phyloP scores from a whole-genome alignment of 2,113 vertebrate genomes.

The Hemiscyllium ocellatum region DNA sequence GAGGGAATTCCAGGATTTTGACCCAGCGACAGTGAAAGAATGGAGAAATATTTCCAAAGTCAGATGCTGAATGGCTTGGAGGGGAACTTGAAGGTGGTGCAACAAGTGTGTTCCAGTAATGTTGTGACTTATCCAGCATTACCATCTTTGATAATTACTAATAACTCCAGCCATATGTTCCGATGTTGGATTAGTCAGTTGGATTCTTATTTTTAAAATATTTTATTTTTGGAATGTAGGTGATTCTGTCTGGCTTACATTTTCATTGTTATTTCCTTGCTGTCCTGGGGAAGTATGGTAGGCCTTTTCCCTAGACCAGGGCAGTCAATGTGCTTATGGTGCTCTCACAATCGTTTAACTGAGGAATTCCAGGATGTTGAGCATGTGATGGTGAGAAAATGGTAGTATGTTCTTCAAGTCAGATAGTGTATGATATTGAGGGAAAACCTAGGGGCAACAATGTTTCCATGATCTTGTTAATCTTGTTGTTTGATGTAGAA shows the following conservation, averaged over 20 bases:
- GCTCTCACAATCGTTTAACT: background rate
- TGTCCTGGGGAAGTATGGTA: background rate
- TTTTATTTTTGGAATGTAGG: background rate
- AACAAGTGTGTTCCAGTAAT: background rate
- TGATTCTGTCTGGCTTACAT: background rate
- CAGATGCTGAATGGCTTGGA: no score
- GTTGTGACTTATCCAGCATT: background rate
- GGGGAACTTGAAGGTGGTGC: background rate
- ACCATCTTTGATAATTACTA: background rate
- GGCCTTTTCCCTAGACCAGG: background rate
- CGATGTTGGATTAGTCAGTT: background rate
- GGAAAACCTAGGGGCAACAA: background rate
- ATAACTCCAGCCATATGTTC: background rate
- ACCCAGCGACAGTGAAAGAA: no score
- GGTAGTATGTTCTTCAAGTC: background rate
- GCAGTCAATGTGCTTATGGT: background rate
- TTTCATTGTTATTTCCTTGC: background rate
- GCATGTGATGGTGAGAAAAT: background rate
- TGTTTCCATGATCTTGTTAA: background rate
- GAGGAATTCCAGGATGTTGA: background rate
- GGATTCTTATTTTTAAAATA: background rate
- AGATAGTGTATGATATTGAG: background rate
- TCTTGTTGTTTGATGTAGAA: background rate
- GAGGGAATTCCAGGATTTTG: no score
- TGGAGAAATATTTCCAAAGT: no score